phyloP scores from a whole-genome alignment of 2,888 invertebrate genomes.

The Aleiodes testaceus region DNA sequence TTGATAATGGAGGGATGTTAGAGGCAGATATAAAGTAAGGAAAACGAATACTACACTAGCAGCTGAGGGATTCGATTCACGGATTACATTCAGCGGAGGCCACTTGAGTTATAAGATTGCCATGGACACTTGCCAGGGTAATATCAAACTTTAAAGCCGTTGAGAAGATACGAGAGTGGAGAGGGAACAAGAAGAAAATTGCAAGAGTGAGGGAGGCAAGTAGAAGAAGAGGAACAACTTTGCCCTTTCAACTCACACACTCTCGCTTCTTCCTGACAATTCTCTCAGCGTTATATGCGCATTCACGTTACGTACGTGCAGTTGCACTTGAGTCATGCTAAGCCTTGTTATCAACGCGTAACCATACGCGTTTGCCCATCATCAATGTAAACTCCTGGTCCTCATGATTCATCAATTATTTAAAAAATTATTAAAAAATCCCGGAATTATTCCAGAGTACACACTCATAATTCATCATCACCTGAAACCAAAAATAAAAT shows the following conservation, averaged over 20 bases:
- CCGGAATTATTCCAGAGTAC: no score
- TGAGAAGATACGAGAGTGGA: slow-evolving; percentile 42
- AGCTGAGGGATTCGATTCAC: slow-evolving; percentile 49
- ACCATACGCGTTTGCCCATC: slow-evolving; percentile 54
- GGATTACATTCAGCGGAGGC: slow-evolving; percentile 50
- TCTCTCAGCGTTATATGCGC: slow-evolving; percentile 47
- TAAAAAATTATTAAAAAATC: not conserved
- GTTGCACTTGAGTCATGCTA: slow-evolving; percentile 53
- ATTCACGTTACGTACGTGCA: slow-evolving; percentile 51
- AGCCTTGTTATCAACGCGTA: slow-evolving; percentile 63
- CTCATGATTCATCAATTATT: slow-evolving; percentile 36
- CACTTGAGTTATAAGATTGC: slow-evolving; percentile 67
- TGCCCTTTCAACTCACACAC: slow-evolving; percentile 35
- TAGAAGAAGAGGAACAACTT: slow-evolving; percentile 37
- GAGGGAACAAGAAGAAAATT: slow-evolving; percentile 28
- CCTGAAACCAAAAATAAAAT: no score
- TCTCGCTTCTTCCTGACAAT: slow-evolving; percentile 40
- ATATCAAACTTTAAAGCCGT: slow-evolving; percentile 66
- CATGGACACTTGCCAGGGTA: slow-evolving; percentile 69
- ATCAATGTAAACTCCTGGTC: slow-evolving; percentile 14
- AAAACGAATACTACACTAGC: slow-evolving; percentile 21
- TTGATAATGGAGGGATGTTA: slow-evolving; percentile 16
- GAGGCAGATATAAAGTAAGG: slow-evolving; percentile 12
- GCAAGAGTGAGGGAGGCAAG: slow-evolving; percentile 16
- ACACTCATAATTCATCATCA: no score